Evolutionary conservation across 2,888 invertebrate species (phyloP).

Genomic region (Venustoraphidia nigricollis): DNA sequence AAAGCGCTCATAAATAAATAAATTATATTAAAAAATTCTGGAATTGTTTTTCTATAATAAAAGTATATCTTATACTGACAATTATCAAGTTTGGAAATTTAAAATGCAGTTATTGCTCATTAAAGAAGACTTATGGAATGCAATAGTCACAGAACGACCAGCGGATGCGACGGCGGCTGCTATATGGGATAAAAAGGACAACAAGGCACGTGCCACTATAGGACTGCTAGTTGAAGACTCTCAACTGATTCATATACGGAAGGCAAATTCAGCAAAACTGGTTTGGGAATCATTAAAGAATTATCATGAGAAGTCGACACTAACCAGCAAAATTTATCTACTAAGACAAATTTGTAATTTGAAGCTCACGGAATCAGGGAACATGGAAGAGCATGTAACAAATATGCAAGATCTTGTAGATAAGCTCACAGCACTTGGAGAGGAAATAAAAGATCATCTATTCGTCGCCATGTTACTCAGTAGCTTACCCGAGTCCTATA

Average conservation of each 20-base stretch:
- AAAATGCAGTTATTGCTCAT: slow-evolving; percentile 10
- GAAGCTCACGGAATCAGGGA: slow-evolving; percentile 4
- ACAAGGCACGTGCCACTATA: slow-evolving; percentile 7
- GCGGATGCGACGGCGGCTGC: neutral
- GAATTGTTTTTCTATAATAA: no score
- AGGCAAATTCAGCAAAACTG: slow-evolving; percentile 5
- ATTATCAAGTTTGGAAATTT: slow-evolving; percentile 11
- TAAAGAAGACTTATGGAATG: slow-evolving; percentile 12
- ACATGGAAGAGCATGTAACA: slow-evolving; percentile 13
- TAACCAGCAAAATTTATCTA: slow-evolving; percentile 8
- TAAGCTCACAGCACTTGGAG: slow-evolving; percentile 10
- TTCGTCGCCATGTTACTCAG: slow-evolving; percentile 12
- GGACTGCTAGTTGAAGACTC: slow-evolving; percentile 8
- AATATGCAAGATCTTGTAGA: slow-evolving; percentile 11
- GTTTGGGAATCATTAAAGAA: slow-evolving; percentile 5
- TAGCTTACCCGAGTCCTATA: no score
- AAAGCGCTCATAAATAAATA: no score
- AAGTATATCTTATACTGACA: no score
- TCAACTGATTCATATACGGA: slow-evolving; percentile 6
- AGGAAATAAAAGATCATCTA: slow-evolving; percentile 8
- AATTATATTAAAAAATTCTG: no score
- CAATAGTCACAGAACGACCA: slow-evolving; percentile 6
- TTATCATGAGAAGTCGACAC: slow-evolving; percentile 8
- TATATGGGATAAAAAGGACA: slow-evolving; percentile 10
- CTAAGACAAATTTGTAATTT: slow-evolving; percentile 8